Percentiles rank a stretch among this genome's conserved stretches.
These are phyloP conservation scores for Cyprinodon variegatus DNA, from an alignment of 2,113 vertebrate genomes.

Conservation along the genomic window DNA sequence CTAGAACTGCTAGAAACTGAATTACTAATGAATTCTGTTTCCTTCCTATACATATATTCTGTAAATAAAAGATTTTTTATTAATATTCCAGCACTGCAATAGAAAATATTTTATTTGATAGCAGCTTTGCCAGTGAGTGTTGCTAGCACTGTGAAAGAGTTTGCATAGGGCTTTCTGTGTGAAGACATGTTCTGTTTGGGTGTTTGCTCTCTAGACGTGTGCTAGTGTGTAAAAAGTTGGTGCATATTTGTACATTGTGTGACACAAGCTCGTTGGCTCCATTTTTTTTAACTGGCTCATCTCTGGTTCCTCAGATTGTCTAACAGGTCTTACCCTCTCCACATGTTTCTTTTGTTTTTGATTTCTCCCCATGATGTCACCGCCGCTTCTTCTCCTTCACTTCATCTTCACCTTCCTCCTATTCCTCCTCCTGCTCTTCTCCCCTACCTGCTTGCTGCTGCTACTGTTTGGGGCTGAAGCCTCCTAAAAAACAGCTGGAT, in stretches of 20 bases:
- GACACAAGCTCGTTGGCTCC: slow-evolving; percentile 38
- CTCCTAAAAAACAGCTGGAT: slow-evolving; percentile 99
- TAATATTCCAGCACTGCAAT: neutral
- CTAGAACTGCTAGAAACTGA: neutral
- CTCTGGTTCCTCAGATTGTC: slow-evolving; percentile 76
- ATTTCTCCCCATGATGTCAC: slow-evolving; percentile 85
- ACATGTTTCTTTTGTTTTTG: slow-evolving; percentile 73
- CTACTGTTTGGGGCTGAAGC: slow-evolving; percentile 84
- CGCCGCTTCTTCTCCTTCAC: slow-evolving; percentile 90
- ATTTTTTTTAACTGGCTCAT: slow-evolving; percentile 51
- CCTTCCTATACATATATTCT: neutral
- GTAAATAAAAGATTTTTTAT: neutral
- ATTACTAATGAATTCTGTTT: neutral
- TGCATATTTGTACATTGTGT: slow-evolving; percentile 23
- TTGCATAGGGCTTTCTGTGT: slow-evolving; percentile 23
- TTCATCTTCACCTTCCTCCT: slow-evolving; percentile 89
- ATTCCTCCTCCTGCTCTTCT: slow-evolving; percentile 71
- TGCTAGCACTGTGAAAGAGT: neutral
- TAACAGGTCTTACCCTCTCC: slow-evolving; percentile 93
- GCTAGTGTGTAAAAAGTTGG: slow-evolving; percentile 19
- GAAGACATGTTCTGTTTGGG: slow-evolving; percentile 17
- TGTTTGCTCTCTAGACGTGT: slow-evolving; percentile 11
- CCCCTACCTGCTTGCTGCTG: slow-evolving; percentile 89
- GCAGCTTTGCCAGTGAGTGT: neutral
- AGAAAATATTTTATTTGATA: neutral